Base-by-base conservation (phyloP, 2,888 invertebrate species). In the Scaptomyza flava region DNA sequence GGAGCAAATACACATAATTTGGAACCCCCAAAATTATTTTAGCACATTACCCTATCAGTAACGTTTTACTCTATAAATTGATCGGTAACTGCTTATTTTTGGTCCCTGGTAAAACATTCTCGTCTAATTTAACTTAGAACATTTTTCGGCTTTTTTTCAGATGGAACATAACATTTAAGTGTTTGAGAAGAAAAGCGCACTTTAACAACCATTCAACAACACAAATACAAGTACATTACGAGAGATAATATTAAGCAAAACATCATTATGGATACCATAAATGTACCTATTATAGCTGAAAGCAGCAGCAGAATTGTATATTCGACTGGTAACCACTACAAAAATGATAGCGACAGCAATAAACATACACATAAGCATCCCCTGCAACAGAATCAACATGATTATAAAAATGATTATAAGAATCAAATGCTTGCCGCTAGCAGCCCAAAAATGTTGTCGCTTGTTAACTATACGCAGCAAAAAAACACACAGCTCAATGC, bases 351-450 rank as follows among this genome's bases (percentile, higher is more conserved):
- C 50, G 51, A 68, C 34, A 47, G 20, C 36, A 50, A 43, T 79
- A 83, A 67, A 45, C 34, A 69, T 47, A 31, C 68, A 23, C 27
- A 68, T 41, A 62, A 60, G 6, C 60, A 60, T 0, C 74, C 80
- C 9, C 67, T 51, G 3, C 52, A 68, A 27, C 77, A 17, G 17
- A 1, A 72, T 41, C 68, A 79, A 38, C 70, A 72, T 27, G n/a
- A n/a, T n/a, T n/a, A n/a, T n/a, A n/a, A n/a, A 7, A 80, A 84
- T 70, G 88, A 89, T 75, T 88, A 89, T 50, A 90, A 90, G 74
- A 90, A 90, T 84, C 90, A 90, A 69, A 90, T 90, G 89, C 71
- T 90, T 31, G 89, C 77, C 14, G 89, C 89, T 30, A 89, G 90
- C 46, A 89, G 79, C 66, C 74, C 84, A 5, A 88, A 88, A 2